Conservation (phyloP, 2,113 vertebrate genomes). For the Petaurus breviceps region DNA sequence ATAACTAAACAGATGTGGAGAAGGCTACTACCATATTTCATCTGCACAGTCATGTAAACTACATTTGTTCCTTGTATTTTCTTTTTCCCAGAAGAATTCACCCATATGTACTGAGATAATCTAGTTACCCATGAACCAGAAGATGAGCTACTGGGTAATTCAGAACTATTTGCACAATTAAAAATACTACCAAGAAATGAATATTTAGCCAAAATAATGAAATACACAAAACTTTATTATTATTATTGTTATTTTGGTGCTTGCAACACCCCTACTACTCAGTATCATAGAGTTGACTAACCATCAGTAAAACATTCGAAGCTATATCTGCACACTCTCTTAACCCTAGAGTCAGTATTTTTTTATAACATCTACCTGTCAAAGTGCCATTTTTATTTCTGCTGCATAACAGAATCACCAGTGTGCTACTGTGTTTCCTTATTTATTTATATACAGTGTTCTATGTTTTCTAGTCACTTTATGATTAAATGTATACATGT, state of each 20-base stretch:
- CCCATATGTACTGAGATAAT: slow-evolving; percentile 1
- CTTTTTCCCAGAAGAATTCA: slow-evolving; percentile 41
- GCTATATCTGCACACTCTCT: neutral
- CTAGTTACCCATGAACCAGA: neutral
- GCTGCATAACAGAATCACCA: neutral
- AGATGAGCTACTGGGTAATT: neutral
- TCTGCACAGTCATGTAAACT: neutral
- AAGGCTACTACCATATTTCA: neutral
- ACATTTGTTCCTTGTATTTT: neutral
- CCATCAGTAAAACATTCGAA: neutral
- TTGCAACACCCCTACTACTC: neutral
- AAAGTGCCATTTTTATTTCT: slow-evolving; percentile 25
- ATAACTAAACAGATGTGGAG: neutral
- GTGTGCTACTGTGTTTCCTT: neutral
- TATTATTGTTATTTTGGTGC: neutral
- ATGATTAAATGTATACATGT: neutral
- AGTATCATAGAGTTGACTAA: neutral
- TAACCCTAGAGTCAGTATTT: neutral
- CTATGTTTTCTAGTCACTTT: neutral
- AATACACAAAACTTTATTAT: neutral
- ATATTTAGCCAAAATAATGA: neutral
- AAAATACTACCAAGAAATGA: neutral
- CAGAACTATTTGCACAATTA: slow-evolving; percentile 41
- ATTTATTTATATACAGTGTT: neutral
- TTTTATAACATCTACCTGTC: neutral